Evolutionary conservation across 64 coral and sea anemone species (phyloP).

Genomic region (Dendronephthya gigantea): DNA sequence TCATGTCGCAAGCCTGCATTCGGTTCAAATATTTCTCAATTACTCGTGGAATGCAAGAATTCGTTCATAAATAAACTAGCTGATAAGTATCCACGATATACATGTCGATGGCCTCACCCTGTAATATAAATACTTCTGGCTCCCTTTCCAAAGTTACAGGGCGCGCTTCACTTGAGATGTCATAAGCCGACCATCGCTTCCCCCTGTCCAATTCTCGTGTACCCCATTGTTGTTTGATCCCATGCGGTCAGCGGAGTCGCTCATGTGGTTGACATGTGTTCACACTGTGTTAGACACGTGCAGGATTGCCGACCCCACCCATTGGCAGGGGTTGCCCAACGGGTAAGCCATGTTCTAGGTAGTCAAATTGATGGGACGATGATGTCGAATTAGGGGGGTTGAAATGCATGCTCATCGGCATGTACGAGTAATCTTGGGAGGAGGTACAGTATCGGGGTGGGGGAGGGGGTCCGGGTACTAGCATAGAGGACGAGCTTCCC

Average conservation of each 20-base stretch:
- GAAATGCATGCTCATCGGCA: conserved; percentile 12
- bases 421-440: neutral
- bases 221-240: neutral
- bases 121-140: neutral
- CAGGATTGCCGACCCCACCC: neutral
- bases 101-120: neutral
- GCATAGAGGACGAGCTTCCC: neutral
- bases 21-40: neutral
- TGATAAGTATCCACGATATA: neutral
- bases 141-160: neutral
- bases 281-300: neutral
- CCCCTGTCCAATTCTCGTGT: neutral
- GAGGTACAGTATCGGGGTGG: neutral
- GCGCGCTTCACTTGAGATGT: too few species aligned
- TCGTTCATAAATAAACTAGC: neutral
- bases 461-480: neutral
- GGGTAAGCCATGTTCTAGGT: conserved; percentile 2
- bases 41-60: neutral
- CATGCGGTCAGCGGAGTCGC: neutral
- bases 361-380: neutral
- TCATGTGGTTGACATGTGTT: neutral
- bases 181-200: too few species aligned
- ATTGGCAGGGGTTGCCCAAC: conserved; percentile 1
- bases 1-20: neutral
- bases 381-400: neutral